Percentiles rank a stretch among this genome's conserved stretches.
Evolutionary conservation across 2,797 vertebrate genomes (phyloP).

Genomic region (Sebastiscus albofasciatus): DNA sequence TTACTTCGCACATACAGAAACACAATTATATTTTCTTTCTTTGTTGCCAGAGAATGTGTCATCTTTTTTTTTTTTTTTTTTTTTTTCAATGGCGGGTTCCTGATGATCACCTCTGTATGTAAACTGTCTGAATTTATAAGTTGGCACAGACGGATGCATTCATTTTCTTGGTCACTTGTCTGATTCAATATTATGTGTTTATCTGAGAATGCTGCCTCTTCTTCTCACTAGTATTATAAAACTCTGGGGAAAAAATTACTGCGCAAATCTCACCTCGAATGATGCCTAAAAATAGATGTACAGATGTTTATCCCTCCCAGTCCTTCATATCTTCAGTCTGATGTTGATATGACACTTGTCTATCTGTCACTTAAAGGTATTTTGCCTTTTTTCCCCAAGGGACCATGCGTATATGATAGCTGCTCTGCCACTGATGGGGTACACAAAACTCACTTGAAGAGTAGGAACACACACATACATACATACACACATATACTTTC

Average conservation of each 20-base stretch:
- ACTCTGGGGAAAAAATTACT: not conserved
- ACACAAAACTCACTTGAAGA: not conserved
- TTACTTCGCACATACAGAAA: constrained; percentile 66
- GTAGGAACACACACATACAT: not conserved
- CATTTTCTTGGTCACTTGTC: constrained; percentile 44
- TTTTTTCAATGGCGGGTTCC: not conserved
- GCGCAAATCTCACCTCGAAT: constrained; percentile 9
- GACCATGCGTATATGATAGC: not conserved
- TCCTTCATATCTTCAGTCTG: not conserved
- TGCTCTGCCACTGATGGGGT: constrained; percentile 9
- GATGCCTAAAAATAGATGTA: constrained; percentile 27
- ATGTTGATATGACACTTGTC: constrained; percentile 21
- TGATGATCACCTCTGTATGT: constrained; percentile 51
- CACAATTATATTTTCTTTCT: constrained; percentile 59
- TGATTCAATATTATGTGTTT: constrained; percentile 27
- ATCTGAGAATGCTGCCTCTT: constrained; percentile 30
- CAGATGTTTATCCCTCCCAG: constrained; percentile 20
- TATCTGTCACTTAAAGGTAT: constrained; percentile 9
- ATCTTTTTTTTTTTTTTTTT: constrained; percentile 13
- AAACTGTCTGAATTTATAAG: constrained; percentile 58
- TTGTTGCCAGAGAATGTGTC: constrained; percentile 35
- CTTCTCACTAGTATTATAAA: constrained; percentile 2
- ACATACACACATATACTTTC: not conserved
- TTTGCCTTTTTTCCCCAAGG: constrained; percentile 1
- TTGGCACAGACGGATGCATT: constrained; percentile 41